phyloP scores from a whole-genome alignment of 2,797 vertebrate species.

The Buphagus erythrorhynchus region DNA sequence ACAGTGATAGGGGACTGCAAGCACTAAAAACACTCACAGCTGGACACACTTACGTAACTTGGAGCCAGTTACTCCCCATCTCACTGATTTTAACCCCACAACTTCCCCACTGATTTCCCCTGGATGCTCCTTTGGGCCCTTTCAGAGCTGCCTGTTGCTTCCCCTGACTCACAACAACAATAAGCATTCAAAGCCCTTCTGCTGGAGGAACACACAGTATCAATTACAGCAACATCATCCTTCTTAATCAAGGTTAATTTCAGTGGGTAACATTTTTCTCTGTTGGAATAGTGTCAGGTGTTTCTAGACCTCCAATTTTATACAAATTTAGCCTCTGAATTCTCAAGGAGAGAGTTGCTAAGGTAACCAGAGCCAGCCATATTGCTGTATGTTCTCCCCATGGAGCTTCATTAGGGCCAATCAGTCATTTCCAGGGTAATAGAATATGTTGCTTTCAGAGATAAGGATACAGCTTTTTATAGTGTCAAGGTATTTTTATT shows the following conservation, averaged over 20 bases:
- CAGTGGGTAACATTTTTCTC: constrained; percentile 51
- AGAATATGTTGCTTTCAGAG: constrained; percentile 37
- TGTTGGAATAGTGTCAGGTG: constrained; percentile 68
- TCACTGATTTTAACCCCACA: not conserved
- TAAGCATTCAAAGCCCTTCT: not conserved
- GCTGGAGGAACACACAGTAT: not conserved
- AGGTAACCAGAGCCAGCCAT: constrained; percentile 75
- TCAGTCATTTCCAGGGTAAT: constrained; percentile 71
- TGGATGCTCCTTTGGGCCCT: not conserved
- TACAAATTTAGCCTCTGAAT: constrained; percentile 72
- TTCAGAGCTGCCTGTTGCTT: not conserved
- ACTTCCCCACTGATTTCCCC: not conserved
- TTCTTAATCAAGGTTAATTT: constrained; percentile 77
- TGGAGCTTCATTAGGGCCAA: constrained; percentile 68
- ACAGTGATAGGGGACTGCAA: not conserved
- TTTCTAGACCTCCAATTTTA: constrained; percentile 64
- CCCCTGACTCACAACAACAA: not conserved
- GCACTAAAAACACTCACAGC: not conserved
- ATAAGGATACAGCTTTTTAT: constrained; percentile 69
- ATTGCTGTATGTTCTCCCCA: constrained; percentile 55
- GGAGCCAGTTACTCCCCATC: not conserved
- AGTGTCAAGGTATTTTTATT: constrained; percentile 51
- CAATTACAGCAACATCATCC: constrained; percentile 55
- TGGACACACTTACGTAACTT: not conserved
- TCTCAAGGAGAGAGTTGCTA: constrained; percentile 78